Base-by-base conservation (phyloP, 2,113 vertebrate species). In the Morone saxatilis region DNA sequence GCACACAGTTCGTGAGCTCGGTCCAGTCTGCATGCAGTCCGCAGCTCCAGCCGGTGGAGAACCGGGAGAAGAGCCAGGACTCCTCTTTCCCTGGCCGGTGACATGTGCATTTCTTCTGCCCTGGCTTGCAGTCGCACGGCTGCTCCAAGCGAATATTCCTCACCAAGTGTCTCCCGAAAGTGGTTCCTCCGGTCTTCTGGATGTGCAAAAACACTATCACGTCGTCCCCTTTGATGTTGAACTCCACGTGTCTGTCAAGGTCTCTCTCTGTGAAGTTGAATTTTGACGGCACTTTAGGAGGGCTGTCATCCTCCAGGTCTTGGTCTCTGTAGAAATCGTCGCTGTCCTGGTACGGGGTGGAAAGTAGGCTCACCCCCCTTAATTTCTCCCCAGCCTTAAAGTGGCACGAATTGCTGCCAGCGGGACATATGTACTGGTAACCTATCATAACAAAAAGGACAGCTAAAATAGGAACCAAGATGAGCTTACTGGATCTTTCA, bases 171-270 rank as follows among this genome's bases (percentile, higher is more conserved):
- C 98, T 92, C 56, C 98, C 98, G 93, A 99, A 99, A 38, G 98
- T 99, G 84, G 98, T 99, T 51, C 98, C 98, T 1, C 98, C 98
- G 6, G 98, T 99, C 93, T 99, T 99, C 95, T 99, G 98, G 93
- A 99, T 99, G 96, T 99, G 98, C 71, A 99, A 90, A 83, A 99
- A 99, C 53, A 99, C 98, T 22, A 99, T 98, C 95, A 98, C 97
- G 92, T 98, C 98, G 91, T 96, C 96, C 71, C 96, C 97, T 70
- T 96, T 96, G 86, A 99, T 98, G 92, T 99, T 96, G 95, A 99
- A 98, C 83, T 96, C 96, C 94, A 96, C 97, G 81, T 96, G 96
- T 73, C 97, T 96, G 83, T 96, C 95, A 43, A 98, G 95, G 91
- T 98, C 98, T 85, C 96, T 94, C 16, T 94, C 95, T 10, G 96